Evolutionary conservation across 2,888 invertebrate species (phyloP).

Genomic region (Eupithecia pulchellata): DNA sequence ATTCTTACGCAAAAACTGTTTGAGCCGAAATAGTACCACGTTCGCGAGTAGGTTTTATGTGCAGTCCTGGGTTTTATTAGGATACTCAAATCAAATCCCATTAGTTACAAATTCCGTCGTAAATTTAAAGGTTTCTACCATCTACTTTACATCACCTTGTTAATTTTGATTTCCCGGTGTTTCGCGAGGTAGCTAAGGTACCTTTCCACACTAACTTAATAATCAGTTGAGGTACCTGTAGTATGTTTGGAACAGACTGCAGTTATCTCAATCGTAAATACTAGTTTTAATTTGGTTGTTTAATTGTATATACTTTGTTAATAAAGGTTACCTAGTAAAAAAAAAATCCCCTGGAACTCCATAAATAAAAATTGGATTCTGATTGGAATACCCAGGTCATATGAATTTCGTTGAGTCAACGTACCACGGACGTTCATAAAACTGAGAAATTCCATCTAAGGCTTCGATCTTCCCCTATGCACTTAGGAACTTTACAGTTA

Average conservation of each 20-base stretch:
- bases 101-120: not conserved
- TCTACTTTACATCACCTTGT: not conserved
- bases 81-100: not conserved
- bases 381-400: not conserved
- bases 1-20: slow-evolving; percentile 32
- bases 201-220: no score
- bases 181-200: no score
- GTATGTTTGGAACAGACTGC: no score
- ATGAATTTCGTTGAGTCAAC: not conserved
- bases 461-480: not conserved
- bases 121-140: not conserved
- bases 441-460: not conserved
- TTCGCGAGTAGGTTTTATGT: slow-evolving; percentile 21
- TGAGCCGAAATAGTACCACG: slow-evolving; percentile 17
- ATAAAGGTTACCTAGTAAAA: no score
- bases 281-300: no score
- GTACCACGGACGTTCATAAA: slow-evolving; percentile 1
- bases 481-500: not conserved
- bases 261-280: no score
- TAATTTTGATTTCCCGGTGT: not conserved
- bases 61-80: not conserved
- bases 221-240: no score
- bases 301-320: no score
- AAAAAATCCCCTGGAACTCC: no score
- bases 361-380: not conserved